Evolutionary conservation across 2,797 vertebrate genomes (phyloP), one percentile per base, ranked within the genome.

Genomic region (Pyrocephalus nanus): DNA sequence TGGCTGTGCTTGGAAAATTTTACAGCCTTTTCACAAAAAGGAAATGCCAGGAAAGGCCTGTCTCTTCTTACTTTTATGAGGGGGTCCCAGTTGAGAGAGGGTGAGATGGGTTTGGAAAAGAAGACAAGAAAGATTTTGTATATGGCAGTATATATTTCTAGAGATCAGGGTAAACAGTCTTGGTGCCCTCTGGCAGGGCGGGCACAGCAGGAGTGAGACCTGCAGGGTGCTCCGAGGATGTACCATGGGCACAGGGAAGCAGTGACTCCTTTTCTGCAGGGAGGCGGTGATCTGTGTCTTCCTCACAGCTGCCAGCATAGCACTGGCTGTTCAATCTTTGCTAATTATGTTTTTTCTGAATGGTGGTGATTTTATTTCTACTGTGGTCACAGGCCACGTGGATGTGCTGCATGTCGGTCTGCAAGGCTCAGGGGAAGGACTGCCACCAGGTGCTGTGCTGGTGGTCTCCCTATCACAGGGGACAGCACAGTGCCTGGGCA

Each of bases 11-110:
- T 92, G 95, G 96, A 96, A 96, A 94, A 90, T 97, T 97, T 97
- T 97, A 97, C 94, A 96, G 95, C 95, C 94, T 95, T 96, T 97
- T 96, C 96, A 95, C 89, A 94, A 90, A 90, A 96, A 97, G 97
- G 97, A 97, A 97, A 97, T 97, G 94, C 96, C 97, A 95, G 91
- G 77, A 93, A 96, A 94, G 70, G 94, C 93, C 95, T 96, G 94
- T 95, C 95, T 97, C 96, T 95, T 86, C 90, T 95, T 94, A 91
- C 65, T 96, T 97, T 95, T 96, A 95, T 94, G 95, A 96, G 95
- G 92, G 92, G 96, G 94, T 97, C 94, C 96, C 78, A 25, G 70
- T 64, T 88, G 89, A 90, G 93, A 78, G 64, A 76, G 85, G 50
- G 58, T 2, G 13, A 76, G 61, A 58, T 78, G 90, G 61, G 54